These are phyloP conservation scores for Mormyrops boulengeri DNA, from an alignment of 2,797 vertebrate species.

Conservation along the genomic window DNA sequence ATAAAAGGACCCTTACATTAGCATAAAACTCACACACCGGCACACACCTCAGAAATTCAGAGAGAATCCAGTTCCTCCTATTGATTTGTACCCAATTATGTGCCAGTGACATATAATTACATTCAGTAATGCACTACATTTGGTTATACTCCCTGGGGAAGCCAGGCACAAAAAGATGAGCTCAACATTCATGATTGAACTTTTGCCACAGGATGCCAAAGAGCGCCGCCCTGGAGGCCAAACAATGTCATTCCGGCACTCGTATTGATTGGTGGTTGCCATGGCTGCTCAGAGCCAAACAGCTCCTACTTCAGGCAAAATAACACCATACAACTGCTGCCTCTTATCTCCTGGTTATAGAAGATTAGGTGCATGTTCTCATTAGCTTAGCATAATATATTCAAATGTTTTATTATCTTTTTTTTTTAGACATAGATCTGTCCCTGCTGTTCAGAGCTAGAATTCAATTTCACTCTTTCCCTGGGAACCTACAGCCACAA, in stretches of 20 bases:
- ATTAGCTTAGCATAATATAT: constrained; percentile 67
- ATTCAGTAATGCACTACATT: constrained; percentile 26
- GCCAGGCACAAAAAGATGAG: not conserved
- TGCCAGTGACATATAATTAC: constrained; percentile 29
- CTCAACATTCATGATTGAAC: not conserved
- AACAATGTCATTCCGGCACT: not conserved
- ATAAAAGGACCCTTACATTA: constrained; percentile 15
- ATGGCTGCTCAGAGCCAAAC: not conserved
- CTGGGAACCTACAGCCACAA: constrained; percentile 62
- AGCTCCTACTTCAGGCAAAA: constrained; percentile 7
- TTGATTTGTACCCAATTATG: constrained; percentile 38
- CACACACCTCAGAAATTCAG: constrained; percentile 2
- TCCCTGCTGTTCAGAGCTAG: constrained; percentile 49
- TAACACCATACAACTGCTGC: constrained; percentile 45
- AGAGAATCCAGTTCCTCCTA: constrained; percentile 28
- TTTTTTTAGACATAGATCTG: constrained; percentile 60
- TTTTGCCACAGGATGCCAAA: not conserved
- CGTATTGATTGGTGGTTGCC: not conserved
- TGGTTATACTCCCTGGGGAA: constrained; percentile 11
- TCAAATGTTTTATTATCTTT: constrained; percentile 21
- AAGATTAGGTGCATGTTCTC: constrained; percentile 65
- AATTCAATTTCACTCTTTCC: constrained; percentile 56
- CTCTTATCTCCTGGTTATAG: constrained; percentile 53
- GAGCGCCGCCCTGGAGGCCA: not conserved
- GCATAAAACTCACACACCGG: constrained; percentile 21